phyloP scores from a whole-genome alignment of 2,113 vertebrate species.

The Xiphophorus maculatus region DNA sequence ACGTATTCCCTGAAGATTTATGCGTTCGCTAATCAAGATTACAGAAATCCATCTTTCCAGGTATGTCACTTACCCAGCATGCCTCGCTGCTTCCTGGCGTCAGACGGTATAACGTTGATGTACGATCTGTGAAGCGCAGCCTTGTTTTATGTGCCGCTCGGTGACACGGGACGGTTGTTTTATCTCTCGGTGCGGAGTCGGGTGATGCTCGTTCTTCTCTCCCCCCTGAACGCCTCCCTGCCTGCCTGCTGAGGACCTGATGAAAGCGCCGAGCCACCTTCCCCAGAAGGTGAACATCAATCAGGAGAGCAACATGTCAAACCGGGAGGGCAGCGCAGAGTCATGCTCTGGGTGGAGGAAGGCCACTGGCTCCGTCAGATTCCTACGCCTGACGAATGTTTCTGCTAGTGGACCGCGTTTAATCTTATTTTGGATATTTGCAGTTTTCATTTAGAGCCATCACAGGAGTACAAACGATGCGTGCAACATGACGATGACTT shows the following conservation, averaged over 20 bases:
- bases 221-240: constrained; percentile 20
- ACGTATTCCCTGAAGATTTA: constrained; percentile 55
- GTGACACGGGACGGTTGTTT: constrained; percentile 74
- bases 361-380: constrained; percentile 27
- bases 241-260: constrained; percentile 61
- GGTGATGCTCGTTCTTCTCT: constrained; percentile 28
- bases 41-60: constrained; percentile 62
- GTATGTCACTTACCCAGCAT: constrained; percentile 70
- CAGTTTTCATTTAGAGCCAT: background rate
- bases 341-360: constrained; percentile 39
- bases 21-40: constrained; percentile 55
- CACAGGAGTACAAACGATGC: background rate
- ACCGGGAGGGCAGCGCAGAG: constrained; percentile 48
- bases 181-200: constrained; percentile 56
- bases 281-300: constrained; percentile 70
- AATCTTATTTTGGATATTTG: background rate
- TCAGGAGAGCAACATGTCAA: constrained; percentile 59
- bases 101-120: constrained; percentile 75
- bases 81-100: constrained; percentile 66
- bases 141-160: constrained; percentile 69
- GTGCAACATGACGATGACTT: background rate
- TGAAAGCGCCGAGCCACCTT: constrained; percentile 73
- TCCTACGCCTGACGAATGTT: constrained; percentile 25
- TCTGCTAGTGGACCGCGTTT: background rate
- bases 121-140: constrained; percentile 74